A percentile compares a stretch with the other conserved stretches of the same genome.
Evolutionary conservation across 2,888 invertebrate genomes (phyloP).

Genomic region (Drosophila neonasuta): DNA sequence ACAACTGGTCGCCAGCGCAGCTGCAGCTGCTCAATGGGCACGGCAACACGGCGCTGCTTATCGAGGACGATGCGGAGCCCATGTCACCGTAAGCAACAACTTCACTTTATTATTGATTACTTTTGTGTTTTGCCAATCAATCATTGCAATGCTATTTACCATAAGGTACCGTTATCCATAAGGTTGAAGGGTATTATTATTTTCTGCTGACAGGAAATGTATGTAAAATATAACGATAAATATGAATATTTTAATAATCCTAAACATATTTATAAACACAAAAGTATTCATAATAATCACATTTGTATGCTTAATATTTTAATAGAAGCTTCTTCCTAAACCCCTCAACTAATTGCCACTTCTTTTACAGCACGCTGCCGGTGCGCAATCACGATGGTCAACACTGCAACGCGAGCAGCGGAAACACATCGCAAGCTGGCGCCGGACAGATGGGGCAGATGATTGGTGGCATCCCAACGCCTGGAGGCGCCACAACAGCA

Average conservation of each 20-base stretch:
- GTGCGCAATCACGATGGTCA: constrained; percentile 63
- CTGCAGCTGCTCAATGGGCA: constrained; percentile 70
- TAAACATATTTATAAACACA: too few species aligned
- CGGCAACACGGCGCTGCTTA: constrained; percentile 84
- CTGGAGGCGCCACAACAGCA: constrained; percentile 9
- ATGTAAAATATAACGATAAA: too few species aligned
- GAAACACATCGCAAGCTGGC: constrained; percentile 61
- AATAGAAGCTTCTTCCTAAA: too few species aligned
- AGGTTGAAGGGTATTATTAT: too few species aligned
- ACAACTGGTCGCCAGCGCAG: constrained; percentile 84
- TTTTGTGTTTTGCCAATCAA: too few species aligned
- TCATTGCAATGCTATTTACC: too few species aligned
- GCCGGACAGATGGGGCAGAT: constrained; percentile 23
- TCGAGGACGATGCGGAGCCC: constrained; percentile 85
- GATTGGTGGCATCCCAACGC: constrained; percentile 7
- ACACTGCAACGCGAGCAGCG: constrained; percentile 72
- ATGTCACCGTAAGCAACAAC: constrained; percentile 81
- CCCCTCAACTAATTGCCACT: neutral
- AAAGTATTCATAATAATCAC: too few species aligned
- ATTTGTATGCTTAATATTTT: too few species aligned
- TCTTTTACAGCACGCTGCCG: constrained; percentile 73
- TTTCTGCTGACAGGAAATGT: too few species aligned
- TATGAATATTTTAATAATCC: too few species aligned
- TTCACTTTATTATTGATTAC: neutral
- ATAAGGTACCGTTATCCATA: too few species aligned